phyloP scores from a whole-genome alignment of 2,888 invertebrate species.

The Lithosia quadra region DNA sequence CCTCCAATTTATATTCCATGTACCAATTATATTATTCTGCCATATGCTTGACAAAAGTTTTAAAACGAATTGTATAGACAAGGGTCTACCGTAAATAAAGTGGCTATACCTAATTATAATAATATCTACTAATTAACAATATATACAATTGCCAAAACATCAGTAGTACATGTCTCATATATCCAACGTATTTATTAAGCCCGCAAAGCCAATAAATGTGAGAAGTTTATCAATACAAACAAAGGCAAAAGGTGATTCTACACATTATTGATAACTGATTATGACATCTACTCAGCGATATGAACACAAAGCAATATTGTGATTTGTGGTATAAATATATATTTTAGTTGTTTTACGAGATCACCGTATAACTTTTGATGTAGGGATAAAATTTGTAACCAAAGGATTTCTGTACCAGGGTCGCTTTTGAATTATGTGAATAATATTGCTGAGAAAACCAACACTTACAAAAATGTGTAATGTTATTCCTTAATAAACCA shows the following conservation, averaged over 20 bases:
- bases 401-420: not conserved
- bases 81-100: not conserved
- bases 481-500: not conserved
- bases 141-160: not conserved
- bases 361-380: not conserved
- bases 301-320: not conserved
- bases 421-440: not conserved
- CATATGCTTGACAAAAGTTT: slow-evolving; percentile 16
- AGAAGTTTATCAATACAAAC: not conserved
- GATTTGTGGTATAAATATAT: too few species aligned
- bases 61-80: slow-evolving; percentile 1
- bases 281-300: not conserved
- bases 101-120: not conserved
- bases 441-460: not conserved
- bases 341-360: too few species aligned
- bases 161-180: not conserved
- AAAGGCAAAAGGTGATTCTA: not conserved
- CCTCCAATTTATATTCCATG: slow-evolving; percentile 28
- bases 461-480: not conserved
- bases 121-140: not conserved
- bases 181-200: not conserved
- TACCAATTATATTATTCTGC: slow-evolving; percentile 26
- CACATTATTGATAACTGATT: not conserved
- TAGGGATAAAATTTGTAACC: not conserved
- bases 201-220: slow-evolving; percentile 1